These are phyloP conservation scores for Papilio aristodemus DNA, from an alignment of 1,140 invertebrate species.

Conservation along the genomic window DNA sequence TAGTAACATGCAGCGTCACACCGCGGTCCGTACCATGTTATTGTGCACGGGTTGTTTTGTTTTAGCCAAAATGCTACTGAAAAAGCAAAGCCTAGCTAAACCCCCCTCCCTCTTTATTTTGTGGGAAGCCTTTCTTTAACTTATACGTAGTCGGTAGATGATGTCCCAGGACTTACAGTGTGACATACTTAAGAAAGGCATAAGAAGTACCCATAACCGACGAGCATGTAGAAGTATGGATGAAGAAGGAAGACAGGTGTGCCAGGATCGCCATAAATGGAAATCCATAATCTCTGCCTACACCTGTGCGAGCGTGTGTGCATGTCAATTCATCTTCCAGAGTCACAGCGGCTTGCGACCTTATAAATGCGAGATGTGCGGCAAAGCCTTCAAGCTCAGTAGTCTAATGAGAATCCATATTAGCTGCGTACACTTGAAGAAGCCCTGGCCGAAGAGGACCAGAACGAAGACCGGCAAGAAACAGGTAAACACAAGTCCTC, in stretches of 20 bases:
- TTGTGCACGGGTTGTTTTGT: background rate
- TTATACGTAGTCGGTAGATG: too few relatives aligned
- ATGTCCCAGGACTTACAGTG: too few relatives aligned
- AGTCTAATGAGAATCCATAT: conserved; percentile 39
- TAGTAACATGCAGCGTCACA: conserved; percentile 54
- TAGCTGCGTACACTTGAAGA: conserved; percentile 47
- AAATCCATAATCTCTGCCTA: too few relatives aligned
- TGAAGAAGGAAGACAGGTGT: too few relatives aligned
- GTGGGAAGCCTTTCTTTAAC: too few relatives aligned
- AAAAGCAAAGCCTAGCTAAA: too few relatives aligned
- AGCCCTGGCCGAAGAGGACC: conserved; percentile 47
- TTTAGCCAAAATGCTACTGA: background rate
- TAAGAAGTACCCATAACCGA: too few relatives aligned
- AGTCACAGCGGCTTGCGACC: conserved; percentile 88
- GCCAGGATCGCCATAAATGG: background rate
- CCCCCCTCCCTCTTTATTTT: too few relatives aligned
- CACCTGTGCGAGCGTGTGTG: too few relatives aligned
- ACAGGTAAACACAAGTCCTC: background rate
- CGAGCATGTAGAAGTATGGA: too few relatives aligned
- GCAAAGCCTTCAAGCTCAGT: conserved; percentile 84
- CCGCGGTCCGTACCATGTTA: background rate
- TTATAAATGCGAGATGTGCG: conserved; percentile 87
- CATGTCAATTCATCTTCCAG: too few relatives aligned
- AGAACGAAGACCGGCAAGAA: background rate
- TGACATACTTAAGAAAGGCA: too few relatives aligned